Evolutionary conservation across 2,113 vertebrate genomes (phyloP).

Genomic region (Pseudorasbora parva): DNA sequence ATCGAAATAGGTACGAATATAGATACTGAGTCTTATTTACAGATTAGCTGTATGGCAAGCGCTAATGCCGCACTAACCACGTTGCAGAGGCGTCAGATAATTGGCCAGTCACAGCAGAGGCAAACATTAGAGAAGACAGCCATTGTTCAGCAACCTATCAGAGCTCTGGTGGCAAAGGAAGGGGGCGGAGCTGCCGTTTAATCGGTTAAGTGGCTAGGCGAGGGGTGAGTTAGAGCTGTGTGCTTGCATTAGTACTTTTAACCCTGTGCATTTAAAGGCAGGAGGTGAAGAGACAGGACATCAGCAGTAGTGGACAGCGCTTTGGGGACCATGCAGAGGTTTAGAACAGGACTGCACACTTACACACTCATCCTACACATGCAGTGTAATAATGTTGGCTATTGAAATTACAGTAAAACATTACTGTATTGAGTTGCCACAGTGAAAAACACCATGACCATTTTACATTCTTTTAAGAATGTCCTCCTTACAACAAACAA

Average conservation of each 20-base stretch:
- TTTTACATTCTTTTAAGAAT: conserved; percentile 7
- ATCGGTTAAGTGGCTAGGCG: conserved; percentile 47
- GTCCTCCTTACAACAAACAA: conserved; percentile 13
- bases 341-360: conserved; percentile 16
- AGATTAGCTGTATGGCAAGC: conserved; percentile 35
- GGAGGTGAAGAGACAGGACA: conserved; percentile 51
- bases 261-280: conserved; percentile 56
- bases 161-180: conserved; percentile 19
- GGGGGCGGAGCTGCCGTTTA: conserved; percentile 25
- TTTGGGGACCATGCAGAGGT: conserved; percentile 68
- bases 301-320: conserved; percentile 65
- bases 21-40: conserved; percentile 55
- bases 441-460: conserved; percentile 16
- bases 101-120: conserved; percentile 34
- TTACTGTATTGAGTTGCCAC: conserved; percentile 27
- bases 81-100: conserved; percentile 24
- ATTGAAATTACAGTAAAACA: conserved; percentile 33
- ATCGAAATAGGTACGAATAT: conserved; percentile 41
- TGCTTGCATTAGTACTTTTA: conserved; percentile 41
- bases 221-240: conserved; percentile 28
- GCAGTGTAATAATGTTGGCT: conserved; percentile 60
- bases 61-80: conserved; percentile 41
- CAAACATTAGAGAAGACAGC: conserved; percentile 40
- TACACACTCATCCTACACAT: conserved; percentile 50
- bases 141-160: conserved; percentile 42